Evolutionary conservation across 2,113 vertebrate genomes (phyloP).

Genomic region (Pampusana beccarii): DNA sequence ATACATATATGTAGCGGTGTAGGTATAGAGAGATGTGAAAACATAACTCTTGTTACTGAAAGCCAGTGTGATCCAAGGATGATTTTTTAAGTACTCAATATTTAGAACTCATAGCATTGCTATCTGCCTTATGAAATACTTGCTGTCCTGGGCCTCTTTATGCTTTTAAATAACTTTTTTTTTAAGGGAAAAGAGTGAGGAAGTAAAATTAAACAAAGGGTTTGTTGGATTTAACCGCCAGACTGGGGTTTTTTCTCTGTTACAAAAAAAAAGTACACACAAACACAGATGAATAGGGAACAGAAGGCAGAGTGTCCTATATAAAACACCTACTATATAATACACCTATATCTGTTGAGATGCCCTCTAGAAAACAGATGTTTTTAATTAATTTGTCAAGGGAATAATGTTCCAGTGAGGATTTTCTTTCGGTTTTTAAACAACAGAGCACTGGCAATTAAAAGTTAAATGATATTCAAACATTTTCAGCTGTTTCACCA

Average conservation of each 20-base stretch:
- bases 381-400: not conserved
- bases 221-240: not conserved
- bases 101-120: not conserved
- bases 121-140: not conserved
- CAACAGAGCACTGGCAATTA: not conserved
- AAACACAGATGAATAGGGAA: not conserved
- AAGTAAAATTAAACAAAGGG: not conserved
- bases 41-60: not conserved
- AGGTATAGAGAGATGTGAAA: not conserved
- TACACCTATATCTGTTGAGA: not conserved
- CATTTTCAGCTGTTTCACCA: not conserved
- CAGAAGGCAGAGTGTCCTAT: not conserved
- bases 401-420: not conserved
- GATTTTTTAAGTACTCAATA: not conserved
- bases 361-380: not conserved
- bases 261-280: not conserved
- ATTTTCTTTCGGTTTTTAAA: not conserved
- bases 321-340: not conserved
- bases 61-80: not conserved
- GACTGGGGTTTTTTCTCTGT: not conserved
- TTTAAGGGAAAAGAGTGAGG: not conserved
- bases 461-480: not conserved
- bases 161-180: not conserved
- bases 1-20: rapidly evolving
- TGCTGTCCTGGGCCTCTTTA: not conserved